These are phyloP conservation scores for Drosophila nr. fundita DNA, from an alignment of 2,888 invertebrate species.

Conservation along the genomic window DNA sequence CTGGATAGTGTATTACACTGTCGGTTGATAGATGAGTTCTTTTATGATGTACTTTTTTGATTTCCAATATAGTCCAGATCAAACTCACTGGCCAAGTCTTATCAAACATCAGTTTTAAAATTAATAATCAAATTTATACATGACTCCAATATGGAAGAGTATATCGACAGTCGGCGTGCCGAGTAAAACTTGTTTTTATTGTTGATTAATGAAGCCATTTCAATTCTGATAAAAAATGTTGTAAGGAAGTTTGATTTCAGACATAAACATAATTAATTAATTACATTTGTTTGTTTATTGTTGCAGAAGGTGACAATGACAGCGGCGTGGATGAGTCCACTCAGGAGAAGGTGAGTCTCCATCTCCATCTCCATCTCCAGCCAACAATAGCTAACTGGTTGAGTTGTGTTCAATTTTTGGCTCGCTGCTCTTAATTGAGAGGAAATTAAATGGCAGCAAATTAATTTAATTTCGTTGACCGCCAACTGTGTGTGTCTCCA, in stretches of 20 bases:
- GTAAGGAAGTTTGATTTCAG: not conserved
- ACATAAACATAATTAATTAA: constrained; percentile 16
- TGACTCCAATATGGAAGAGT: not conserved
- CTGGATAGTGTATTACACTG: not conserved
- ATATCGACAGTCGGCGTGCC: not conserved
- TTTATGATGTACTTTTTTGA: not conserved
- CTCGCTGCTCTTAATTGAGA: constrained; percentile 48
- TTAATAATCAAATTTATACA: accelerated
- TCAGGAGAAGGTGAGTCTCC: constrained; percentile 90
- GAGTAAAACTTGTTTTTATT: not conserved
- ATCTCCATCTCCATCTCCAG: constrained; percentile 30
- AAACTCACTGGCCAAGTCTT: not conserved
- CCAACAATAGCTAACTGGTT: not conserved
- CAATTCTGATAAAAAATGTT: not conserved
- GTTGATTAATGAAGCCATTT: constrained; percentile 51
- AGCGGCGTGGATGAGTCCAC: constrained; percentile 93
- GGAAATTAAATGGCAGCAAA: constrained; percentile 62
- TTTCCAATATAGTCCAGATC: not conserved
- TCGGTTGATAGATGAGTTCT: not conserved
- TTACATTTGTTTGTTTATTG: constrained; percentile 18
- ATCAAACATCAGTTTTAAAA: not conserved
- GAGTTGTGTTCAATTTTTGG: constrained; percentile 30
- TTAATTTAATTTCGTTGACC: constrained; percentile 60
- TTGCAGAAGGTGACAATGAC: constrained; percentile 92
- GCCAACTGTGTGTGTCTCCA: constrained; percentile 37